Conservation (phyloP, 2,888 invertebrate genomes). For the Chromoteleia sp. region DNA sequence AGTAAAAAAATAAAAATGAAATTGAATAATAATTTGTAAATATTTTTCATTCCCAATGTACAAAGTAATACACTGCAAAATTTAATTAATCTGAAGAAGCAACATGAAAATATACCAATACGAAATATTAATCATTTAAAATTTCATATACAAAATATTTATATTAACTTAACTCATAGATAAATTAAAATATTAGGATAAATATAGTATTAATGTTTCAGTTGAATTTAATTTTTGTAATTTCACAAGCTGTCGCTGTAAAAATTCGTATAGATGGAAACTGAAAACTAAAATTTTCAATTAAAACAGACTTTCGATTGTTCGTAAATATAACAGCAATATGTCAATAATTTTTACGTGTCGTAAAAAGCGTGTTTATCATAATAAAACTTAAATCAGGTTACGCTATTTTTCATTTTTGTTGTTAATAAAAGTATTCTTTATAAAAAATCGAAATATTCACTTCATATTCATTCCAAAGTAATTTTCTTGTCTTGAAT, state of each 20-base stretch:
- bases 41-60: too few species aligned
- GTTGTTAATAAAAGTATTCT: not conserved
- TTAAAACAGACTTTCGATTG: not conserved
- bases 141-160: too few species aligned
- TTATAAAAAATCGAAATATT: not conserved
- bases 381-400: not conserved
- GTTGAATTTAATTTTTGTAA: too few species aligned
- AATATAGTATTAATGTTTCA: too few species aligned
- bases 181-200: too few species aligned
- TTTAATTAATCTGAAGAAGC: too few species aligned
- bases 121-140: too few species aligned
- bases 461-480: conserved; percentile 9
- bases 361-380: not conserved
- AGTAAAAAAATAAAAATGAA: too few species aligned
- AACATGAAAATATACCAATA: too few species aligned
- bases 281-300: not conserved
- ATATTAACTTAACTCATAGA: too few species aligned
- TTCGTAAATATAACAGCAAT: not conserved
- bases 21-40: too few species aligned
- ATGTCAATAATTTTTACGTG: not conserved
- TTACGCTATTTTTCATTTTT: not conserved
- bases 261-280: not conserved
- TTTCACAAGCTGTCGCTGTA: not conserved
- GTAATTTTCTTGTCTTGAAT: conserved; percentile 11
- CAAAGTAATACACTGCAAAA: too few species aligned